Evolutionary conservation across 2,113 vertebrate genomes (phyloP), one percentile per base, ranked within the genome.

Genomic region (Pampusana beccarii): DNA sequence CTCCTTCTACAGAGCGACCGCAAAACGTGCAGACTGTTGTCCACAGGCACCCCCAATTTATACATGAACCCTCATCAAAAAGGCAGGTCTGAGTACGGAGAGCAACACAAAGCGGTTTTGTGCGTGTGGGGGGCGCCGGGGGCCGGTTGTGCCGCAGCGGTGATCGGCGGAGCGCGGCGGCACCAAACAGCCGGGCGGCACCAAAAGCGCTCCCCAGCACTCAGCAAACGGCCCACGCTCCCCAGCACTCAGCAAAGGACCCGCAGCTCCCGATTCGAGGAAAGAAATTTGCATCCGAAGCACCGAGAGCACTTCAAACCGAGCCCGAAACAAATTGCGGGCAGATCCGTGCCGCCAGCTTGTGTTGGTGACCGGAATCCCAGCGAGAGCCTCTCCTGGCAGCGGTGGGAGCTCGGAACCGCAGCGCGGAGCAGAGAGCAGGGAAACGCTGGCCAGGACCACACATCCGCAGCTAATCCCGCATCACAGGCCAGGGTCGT

Each of bases 361-460:
- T 51, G 94, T 16, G 94, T 77, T 11, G 85, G 94, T 60, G 91
- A 82, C 87, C 29, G 62, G 95, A 96, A 95, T 88, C 92, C 93
- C 90, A 94, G 94, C 18, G 87, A 66, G 54, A 54, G 90, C 70
- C 50, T 48, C 56, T 11, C 25, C 42, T 17, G 2, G 51, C 42
- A 53, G 60, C 51, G 69, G 44, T 7, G 77, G 42, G 16, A 26
- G 60, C 74, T 25, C 31, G 17, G 44, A 44, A 19, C 44, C 16
- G 44, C 44, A 31, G 80, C 58, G 31, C 10, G 2, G 66, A 31
- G 85, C 51, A 40, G 40, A 7, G 3, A 10, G 33, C 65, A 14
- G 29, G 33, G 2, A 33, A 28, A 46, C 0, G 14, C 9, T 2
- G 13, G 2, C n/a, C 14, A 65, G 75, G 10, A 23, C 67, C 19